These are phyloP conservation scores for Anarrhichthys ocellatus DNA, from an alignment of 2,113 vertebrate species.

Conservation along the genomic window DNA sequence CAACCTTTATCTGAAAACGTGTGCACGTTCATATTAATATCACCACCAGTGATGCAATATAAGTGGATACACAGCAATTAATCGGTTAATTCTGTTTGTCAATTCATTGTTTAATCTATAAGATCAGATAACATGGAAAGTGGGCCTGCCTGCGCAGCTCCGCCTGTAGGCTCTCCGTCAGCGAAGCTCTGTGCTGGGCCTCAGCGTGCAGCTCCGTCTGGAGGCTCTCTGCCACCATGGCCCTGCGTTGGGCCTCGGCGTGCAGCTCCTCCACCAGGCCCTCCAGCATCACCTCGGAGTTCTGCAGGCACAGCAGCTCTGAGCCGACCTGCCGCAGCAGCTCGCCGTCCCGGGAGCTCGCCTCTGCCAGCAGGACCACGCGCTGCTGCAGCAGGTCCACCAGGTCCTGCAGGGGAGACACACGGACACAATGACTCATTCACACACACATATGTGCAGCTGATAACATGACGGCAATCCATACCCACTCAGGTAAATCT, in stretches of 20 bases:
- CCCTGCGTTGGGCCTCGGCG: conserved; percentile 62
- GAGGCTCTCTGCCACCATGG: conserved; percentile 55
- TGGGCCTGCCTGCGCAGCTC: conserved; percentile 69
- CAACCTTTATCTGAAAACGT: not conserved
- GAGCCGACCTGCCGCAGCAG: conserved; percentile 71
- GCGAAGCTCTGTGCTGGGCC: conserved; percentile 58
- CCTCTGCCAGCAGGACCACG: conserved; percentile 54
- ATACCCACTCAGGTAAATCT: not conserved
- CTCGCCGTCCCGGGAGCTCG: conserved; percentile 58
- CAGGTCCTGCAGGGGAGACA: conserved; percentile 55
- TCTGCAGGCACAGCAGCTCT: conserved; percentile 79
- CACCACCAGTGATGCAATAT: not conserved
- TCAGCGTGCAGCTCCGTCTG: conserved; percentile 66
- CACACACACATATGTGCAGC: not conserved
- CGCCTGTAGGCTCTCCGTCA: conserved; percentile 58
- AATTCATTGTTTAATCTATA: not conserved
- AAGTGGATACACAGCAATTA: not conserved
- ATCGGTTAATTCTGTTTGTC: not conserved
- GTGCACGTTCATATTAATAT: not conserved
- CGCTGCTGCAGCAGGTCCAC: conserved; percentile 69
- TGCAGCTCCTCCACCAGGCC: conserved; percentile 81
- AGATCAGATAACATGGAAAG: not conserved
- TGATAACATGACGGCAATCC: not conserved
- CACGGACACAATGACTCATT: not conserved
- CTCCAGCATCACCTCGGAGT: conserved; percentile 76